phyloP scores from a whole-genome alignment of 2,797 vertebrate genomes.

The Hoplostethus atlanticus region DNA sequence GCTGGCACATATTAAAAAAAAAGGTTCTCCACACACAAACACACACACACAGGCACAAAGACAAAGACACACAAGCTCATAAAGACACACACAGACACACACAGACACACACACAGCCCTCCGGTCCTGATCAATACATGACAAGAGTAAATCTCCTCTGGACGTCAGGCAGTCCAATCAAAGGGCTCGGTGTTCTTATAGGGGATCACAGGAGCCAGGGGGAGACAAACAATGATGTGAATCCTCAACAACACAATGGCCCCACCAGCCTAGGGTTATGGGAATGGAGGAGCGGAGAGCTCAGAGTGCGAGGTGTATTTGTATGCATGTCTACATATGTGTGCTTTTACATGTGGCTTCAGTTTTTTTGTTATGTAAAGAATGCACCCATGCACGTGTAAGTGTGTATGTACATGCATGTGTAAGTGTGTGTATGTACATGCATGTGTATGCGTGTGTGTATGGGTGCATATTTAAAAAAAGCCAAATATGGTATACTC shows the following conservation, averaged over 20 bases:
- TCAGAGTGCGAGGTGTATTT: slow-evolving; percentile 55
- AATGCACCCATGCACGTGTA: slow-evolving; percentile 11
- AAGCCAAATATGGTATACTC: too few species aligned
- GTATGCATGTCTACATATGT: slow-evolving; percentile 37
- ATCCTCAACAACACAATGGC: slow-evolving; percentile 81
- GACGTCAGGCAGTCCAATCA: slow-evolving; percentile 85
- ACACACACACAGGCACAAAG: slow-evolving; percentile 57
- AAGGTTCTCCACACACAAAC: slow-evolving; percentile 29
- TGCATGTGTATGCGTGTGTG: not conserved
- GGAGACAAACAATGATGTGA: slow-evolving; percentile 83
- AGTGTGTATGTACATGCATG: not conserved
- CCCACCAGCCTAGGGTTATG: slow-evolving; percentile 77
- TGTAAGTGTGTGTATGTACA: not conserved
- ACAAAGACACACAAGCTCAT: slow-evolving; percentile 59
- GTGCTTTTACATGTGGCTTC: slow-evolving; percentile 30
- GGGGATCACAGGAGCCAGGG: slow-evolving; percentile 82
- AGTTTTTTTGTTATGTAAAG: slow-evolving; percentile 33
- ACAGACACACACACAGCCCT: slow-evolving; percentile 71
- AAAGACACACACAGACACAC: slow-evolving; percentile 35
- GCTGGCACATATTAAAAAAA: slow-evolving; percentile 77
- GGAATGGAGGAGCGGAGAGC: slow-evolving; percentile 70
- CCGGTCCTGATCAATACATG: slow-evolving; percentile 87
- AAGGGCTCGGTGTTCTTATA: slow-evolving; percentile 83
- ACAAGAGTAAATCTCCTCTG: slow-evolving; percentile 87
- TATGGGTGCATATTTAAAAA: slow-evolving; percentile 1